Evolutionary conservation across 1,140 invertebrate species (phyloP).

Genomic region (Lordiphosa mommai): DNA sequence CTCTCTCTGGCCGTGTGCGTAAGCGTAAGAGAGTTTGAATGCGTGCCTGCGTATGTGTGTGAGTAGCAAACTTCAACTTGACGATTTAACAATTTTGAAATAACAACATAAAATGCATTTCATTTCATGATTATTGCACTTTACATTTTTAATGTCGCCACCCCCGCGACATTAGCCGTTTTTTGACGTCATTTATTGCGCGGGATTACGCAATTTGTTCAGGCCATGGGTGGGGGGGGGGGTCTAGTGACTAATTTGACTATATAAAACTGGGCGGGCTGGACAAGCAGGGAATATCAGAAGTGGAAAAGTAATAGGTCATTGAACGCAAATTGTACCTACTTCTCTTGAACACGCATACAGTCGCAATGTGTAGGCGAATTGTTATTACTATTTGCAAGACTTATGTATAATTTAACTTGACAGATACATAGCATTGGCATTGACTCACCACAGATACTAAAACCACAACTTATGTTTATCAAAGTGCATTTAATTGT

Average conservation of each 20-base stretch:
- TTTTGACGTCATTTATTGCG: slow-evolving; percentile 42
- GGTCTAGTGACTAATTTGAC: slow-evolving; percentile 60
- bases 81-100: slow-evolving; percentile 23
- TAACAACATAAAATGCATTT: slow-evolving; percentile 15
- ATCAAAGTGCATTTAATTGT: too few species aligned
- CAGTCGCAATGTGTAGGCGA: slow-evolving; percentile 27
- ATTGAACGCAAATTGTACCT: slow-evolving; percentile 74
- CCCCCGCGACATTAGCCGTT: too few species aligned
- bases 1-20: not conserved
- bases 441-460: too few species aligned
- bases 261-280: slow-evolving; percentile 19
- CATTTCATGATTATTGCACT: not conserved
- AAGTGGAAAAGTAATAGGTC: slow-evolving; percentile 74
- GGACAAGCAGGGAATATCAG: slow-evolving; percentile 22
- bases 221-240: slow-evolving; percentile 8
- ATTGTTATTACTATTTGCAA: slow-evolving; percentile 47
- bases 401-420: not conserved
- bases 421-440: too few species aligned
- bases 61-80: slow-evolving; percentile 41
- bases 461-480: too few species aligned
- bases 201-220: slow-evolving; percentile 53
- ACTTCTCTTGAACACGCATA: slow-evolving; percentile 48
- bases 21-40: not conserved
- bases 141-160: not conserved
- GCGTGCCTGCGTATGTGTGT: slow-evolving; percentile 16